Evolutionary conservation across 1,140 invertebrate genomes (phyloP), one percentile per base, ranked within the genome.

Genomic region (Trichogramma pretiosum): DNA sequence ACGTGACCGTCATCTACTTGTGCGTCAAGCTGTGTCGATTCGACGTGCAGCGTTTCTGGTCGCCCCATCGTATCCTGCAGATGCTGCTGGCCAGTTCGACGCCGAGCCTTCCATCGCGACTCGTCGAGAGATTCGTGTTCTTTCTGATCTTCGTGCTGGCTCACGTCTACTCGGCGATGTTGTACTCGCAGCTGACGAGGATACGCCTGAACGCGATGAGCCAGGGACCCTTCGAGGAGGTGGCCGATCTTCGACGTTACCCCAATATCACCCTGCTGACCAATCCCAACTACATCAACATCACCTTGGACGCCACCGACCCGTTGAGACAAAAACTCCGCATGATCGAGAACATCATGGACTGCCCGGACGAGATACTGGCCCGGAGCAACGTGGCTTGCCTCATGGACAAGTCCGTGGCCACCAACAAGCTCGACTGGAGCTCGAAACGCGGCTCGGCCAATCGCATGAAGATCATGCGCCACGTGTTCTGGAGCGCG

Each of bases 391-490:
- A 32, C 17, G 19, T 41, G 1, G 38, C 28, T 3, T 48, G 46
- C 14, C n/a, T 48, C 5, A 35, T 48, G 4, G 38, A 41, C 14
- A 23, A 40, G 18, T n/a, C 19, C 0, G 10, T 41, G 16, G 38
- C 21, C 7, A 41, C 13, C n/a, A 35, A 40, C 28, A 48, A 41
- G 16, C 24, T 48, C 13, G 2, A 40, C 7, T 1, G 34, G 18
- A 30, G 21, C 9, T 5, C 24, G 9, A 36, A 24, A 26, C 41
- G 46, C 37, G 35, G 19, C 4, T 30, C 28, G 18, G 30, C 37
- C 7, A 48, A 34, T 3, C 37, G 46, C 21, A 35, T 48, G 38
- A 48, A 41, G 16, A 34, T 48, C 13, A 3, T 48, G 13, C 1
- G 34, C n/a, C 39, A 24, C 9, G 5, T 32, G 9, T 45, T 36